Evolutionary conservation across 2,888 invertebrate genomes (phyloP), one percentile per base, ranked within the genome.

Genomic region (Macrosiphum euphorbiae): DNA sequence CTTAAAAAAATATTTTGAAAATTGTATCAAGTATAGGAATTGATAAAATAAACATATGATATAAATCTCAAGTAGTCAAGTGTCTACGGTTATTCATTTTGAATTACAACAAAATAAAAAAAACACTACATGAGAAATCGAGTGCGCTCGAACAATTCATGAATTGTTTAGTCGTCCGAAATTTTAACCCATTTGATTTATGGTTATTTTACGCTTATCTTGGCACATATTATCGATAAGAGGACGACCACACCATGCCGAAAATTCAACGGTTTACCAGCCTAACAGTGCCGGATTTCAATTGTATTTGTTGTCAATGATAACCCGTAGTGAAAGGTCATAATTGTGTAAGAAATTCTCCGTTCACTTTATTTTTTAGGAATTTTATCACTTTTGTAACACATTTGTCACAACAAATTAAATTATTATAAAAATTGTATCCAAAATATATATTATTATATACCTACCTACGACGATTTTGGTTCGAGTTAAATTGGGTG

Each of bases 401-500:
- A n/a, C n/a, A n/a, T n/a, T n/a, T n/a, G n/a, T n/a, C n/a, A n/a
- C n/a, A n/a, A n/a, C n/a, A n/a, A n/a, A 92, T 92, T 92, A 92
- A 78, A 52, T 78, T 91, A 91, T 58, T 86, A 47, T 67, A 90
- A 90, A 78, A 90, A 84, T 50, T 11, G 50, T 50, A 47, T 35
- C 16, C 16, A 78, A 24, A 67, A 28, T 50, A 35, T 78, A 24
- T 16, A 26, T 50, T 50, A 89, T n/a, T n/a, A n/a, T n/a, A n/a
- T 7, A 11, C 20, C 52, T 52, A 61, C 67, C 10, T 41, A 16
- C 44, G 10, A 41, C 28, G 55, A 78, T 92, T 92, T 92, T 26
- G 88, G 50, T 52, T 67, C 10, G 28, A 20, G 92, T 92, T 88
- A 67, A 92, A 92, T 92, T 88, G 88, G 88, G 67, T 88, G 92